Conservation (phyloP, 2,888 invertebrate genomes). For the Glyphotaelius pellucidus region DNA sequence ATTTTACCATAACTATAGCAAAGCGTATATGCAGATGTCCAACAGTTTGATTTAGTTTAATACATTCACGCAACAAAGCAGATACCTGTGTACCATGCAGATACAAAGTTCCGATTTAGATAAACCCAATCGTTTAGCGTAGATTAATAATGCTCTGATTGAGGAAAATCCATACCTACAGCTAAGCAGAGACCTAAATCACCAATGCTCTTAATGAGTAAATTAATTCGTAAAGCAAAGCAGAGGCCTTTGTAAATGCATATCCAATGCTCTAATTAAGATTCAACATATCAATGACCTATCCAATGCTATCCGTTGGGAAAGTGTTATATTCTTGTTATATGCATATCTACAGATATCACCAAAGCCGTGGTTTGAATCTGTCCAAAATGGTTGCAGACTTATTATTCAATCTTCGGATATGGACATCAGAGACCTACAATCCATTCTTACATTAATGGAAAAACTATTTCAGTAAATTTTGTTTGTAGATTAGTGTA, state of each 20-base stretch:
- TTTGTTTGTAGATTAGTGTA: not conserved
- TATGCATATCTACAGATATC: not conserved
- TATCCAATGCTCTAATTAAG: not conserved
- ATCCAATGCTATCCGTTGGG: not conserved
- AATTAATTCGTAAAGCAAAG: not conserved
- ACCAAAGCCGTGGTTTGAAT: not conserved
- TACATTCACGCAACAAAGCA: too few relatives aligned
- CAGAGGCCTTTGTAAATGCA: not conserved
- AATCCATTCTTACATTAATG: not conserved
- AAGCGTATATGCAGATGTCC: not conserved
- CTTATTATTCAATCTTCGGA: not conserved
- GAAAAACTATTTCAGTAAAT: not conserved
- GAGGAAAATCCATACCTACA: not conserved
- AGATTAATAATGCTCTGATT: not conserved
- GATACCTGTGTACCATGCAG: too few relatives aligned
- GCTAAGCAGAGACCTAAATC: not conserved
- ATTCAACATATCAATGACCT: not conserved
- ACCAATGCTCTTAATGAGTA: not conserved
- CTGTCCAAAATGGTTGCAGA: not conserved
- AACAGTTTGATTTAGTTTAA: not conserved
- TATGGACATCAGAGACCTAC: not conserved
- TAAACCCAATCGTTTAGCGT: not conserved
- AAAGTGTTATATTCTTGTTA: not conserved
- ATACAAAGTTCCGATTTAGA: not conserved
- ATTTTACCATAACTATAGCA: not conserved